Evolutionary conservation across 2,888 invertebrate species (phyloP).

Genomic region (Eupithecia insigniata): DNA sequence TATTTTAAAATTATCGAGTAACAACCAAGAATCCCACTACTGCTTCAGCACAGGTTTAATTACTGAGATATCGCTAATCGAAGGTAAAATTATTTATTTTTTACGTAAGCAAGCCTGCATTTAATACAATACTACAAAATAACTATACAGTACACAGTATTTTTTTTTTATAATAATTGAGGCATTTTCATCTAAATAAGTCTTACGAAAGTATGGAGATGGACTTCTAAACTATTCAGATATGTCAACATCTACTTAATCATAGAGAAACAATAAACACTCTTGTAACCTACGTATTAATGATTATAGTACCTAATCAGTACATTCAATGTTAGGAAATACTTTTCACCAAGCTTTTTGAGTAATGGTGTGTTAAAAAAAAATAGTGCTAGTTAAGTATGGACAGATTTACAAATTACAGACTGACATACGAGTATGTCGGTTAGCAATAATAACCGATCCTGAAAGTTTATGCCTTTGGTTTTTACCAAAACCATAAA

Average conservation of each 20-base stretch:
- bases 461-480: neutral
- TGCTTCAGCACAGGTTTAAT: neutral
- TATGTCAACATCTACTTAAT: conserved; percentile 56
- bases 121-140: neutral
- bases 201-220: conserved; percentile 34
- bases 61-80: neutral
- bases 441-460: neutral
- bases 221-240: conserved; percentile 53
- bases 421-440: neutral
- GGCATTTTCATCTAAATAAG: conserved; percentile 28
- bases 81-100: neutral
- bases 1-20: neutral
- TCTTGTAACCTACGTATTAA: conserved; percentile 46
- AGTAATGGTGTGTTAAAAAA: neutral
- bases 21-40: neutral
- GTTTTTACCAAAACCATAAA: neutral
- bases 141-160: too few relatives aligned
- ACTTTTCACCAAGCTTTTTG: conserved; percentile 4
- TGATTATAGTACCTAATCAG: conserved; percentile 38
- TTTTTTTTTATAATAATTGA: neutral
- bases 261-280: conserved; percentile 54
- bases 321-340: conserved; percentile 28
- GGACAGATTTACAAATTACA: neutral
- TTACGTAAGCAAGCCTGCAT: neutral
- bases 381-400: neutral